Percentiles rank a stretch among this genome's conserved stretches.
These are phyloP conservation scores for Adelphocoris suturalis DNA, from an alignment of 2,888 invertebrate species.

Conservation along the genomic window DNA sequence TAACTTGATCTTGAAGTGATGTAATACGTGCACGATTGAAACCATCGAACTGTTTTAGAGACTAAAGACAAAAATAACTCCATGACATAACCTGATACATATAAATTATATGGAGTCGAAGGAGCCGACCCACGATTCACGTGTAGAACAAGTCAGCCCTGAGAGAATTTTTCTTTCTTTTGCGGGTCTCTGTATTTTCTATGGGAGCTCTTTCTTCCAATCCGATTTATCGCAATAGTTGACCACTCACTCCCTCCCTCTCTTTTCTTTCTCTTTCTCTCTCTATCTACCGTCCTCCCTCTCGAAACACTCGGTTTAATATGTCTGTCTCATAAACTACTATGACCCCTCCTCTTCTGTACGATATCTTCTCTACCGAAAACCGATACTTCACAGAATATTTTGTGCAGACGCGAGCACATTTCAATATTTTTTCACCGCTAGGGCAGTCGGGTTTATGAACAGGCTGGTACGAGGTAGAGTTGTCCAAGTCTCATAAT, in stretches of 20 bases:
- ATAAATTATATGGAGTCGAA: background rate
- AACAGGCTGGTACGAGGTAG: no score
- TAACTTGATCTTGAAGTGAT: no score
- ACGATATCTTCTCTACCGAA: conserved; percentile 4
- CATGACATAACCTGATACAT: background rate
- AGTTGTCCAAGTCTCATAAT: no score
- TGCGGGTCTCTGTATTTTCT: background rate
- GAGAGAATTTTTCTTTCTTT: conserved; percentile 12
- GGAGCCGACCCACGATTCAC: conserved; percentile 1
- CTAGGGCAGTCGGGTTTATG: background rate
- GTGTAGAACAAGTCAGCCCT: background rate
- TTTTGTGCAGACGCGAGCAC: conserved; percentile 3
- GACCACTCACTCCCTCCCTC: background rate
- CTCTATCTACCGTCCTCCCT: no score
- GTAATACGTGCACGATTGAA: no score
- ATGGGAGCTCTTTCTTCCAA: conserved; percentile 14
- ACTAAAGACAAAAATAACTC: background rate
- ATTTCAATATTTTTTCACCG: background rate
- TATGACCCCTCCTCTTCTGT: background rate
- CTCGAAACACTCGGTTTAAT: background rate
- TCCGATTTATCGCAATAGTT: conserved; percentile 14
- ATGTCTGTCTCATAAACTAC: conserved; percentile 31
- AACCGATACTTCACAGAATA: conserved; percentile 22
- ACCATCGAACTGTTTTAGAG: no score
- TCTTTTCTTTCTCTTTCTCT: no score